Base-by-base conservation (phyloP, 2,113 vertebrate species). In the Eolophus roseicapilla region DNA sequence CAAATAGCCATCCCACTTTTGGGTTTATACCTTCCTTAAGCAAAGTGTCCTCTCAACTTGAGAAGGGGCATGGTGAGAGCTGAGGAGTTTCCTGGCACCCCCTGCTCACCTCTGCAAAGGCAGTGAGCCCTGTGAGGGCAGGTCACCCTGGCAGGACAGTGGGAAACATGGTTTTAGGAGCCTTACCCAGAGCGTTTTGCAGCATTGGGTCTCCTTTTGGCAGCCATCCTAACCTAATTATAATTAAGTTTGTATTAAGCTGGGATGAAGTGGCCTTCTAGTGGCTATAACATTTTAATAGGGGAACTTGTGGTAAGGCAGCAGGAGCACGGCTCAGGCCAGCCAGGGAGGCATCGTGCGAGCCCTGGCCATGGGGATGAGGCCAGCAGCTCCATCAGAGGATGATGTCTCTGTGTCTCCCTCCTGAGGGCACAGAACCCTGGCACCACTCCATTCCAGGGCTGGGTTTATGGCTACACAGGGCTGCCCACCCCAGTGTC, bases 211-310 rank as follows among this genome's bases (percentile, higher is more conserved):
- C 63, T 92, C 60, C 46, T 43, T 70, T 84, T 96, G 93, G 93
- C 96, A 92, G 94, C 49, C 55, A 13, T 90, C 79, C 94, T 74
- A 74, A 90, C 75, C 85, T 90, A 73, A 82, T 95, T 94, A 82
- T 70, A 96, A 94, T 90, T 90, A 95, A 93, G 84, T 67, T 78
- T 78, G 85, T 55, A 95, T 96, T 93, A 94, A 93, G 90, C 69
- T 20, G 74, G 69, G 70, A 73, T 93, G 92, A 96, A 96, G 92
- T 94, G 90, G 83, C 57, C 90, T 83, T 96, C 2, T 20, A 96
- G 95, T 84, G 95, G 88, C 82, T 96, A 62, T 46, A 96, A 78
- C 82, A 77, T 78, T 68, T 84, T 71, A 60, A 79, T 9, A 92
- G 88, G 74, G 74, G 31, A 83, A 49, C 82, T 35, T 4, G 19